Evolutionary conservation across 1,140 invertebrate genomes (phyloP).

Genomic region (Sycophaga agraensis): DNA sequence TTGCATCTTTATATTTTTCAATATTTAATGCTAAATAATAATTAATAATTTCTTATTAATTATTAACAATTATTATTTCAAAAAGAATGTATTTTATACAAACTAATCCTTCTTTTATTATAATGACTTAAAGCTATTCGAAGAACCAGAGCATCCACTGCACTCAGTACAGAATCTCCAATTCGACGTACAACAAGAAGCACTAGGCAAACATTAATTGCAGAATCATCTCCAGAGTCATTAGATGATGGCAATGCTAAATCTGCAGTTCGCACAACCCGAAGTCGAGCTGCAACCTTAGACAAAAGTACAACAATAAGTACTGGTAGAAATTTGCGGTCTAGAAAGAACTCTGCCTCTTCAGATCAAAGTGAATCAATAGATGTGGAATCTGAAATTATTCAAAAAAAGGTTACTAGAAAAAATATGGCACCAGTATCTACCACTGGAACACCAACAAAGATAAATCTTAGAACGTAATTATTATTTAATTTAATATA

Average conservation of each 20-base stretch:
- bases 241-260: slow-evolving; percentile 24
- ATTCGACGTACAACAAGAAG: slow-evolving; percentile 37
- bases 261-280: slow-evolving; percentile 11
- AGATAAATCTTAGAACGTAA: slow-evolving; percentile 27
- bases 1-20: not conserved
- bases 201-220: slow-evolving; percentile 22
- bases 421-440: not conserved
- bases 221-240: slow-evolving; percentile 35
- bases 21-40: not conserved
- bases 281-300: slow-evolving; percentile 22
- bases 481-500: slow-evolving; percentile 23
- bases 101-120: not conserved
- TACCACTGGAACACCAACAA: slow-evolving; percentile 24
- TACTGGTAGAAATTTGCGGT: slow-evolving; percentile 27
- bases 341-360: slow-evolving; percentile 35
- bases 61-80: not conserved
- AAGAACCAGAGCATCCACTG: not conserved
- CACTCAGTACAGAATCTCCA: slow-evolving; percentile 33
- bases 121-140: slow-evolving; percentile 4
- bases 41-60: not conserved
- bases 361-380: slow-evolving; percentile 35
- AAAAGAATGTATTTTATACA: not conserved
- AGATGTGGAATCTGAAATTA: slow-evolving; percentile 28
- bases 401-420: slow-evolving; percentile 30
- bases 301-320: slow-evolving; percentile 17